Percentiles rank a stretch among this genome's conserved stretches.
Conservation (phyloP, 2,888 invertebrate genomes). For the Catocala sponsa region DNA sequence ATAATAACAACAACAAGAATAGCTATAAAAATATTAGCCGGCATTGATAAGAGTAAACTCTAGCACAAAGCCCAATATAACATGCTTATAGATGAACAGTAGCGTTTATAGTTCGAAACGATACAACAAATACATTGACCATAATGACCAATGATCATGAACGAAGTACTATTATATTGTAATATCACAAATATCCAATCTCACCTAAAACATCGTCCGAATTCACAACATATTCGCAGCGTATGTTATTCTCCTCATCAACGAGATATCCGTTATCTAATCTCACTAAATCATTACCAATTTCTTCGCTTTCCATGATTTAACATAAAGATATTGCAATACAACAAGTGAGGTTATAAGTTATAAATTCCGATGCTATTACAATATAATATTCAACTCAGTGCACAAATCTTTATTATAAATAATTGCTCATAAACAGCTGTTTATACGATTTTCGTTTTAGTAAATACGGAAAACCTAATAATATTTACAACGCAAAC, state of each 20-base stretch:
- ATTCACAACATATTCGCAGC: slow-evolving; percentile 74
- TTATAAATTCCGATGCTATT: background rate
- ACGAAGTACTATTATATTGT: too few species aligned
- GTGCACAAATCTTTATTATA: background rate
- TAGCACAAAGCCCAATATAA: too few species aligned
- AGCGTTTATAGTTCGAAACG: too few species aligned
- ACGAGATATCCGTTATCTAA: slow-evolving; percentile 78
- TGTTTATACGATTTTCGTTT: too few species aligned
- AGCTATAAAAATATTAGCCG: too few species aligned
- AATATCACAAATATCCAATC: slow-evolving; percentile 15
- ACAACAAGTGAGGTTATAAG: slow-evolving; percentile 23
- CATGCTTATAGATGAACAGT: too few species aligned
- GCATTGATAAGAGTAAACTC: too few species aligned
- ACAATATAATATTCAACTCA: background rate
- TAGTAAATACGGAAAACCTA: too few species aligned
- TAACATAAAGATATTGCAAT: slow-evolving; percentile 25
- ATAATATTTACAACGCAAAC: too few species aligned
- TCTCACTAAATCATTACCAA: slow-evolving; percentile 87
- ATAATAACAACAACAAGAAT: too few species aligned
- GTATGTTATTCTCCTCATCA: slow-evolving; percentile 74
- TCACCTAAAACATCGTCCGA: slow-evolving; percentile 82
- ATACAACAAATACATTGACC: too few species aligned
- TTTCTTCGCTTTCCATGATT: slow-evolving; percentile 88
- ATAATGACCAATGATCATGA: too few species aligned
- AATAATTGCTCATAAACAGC: background rate